phyloP scores from a whole-genome alignment of 2,113 vertebrate genomes.

The Solenodon paradoxus region DNA sequence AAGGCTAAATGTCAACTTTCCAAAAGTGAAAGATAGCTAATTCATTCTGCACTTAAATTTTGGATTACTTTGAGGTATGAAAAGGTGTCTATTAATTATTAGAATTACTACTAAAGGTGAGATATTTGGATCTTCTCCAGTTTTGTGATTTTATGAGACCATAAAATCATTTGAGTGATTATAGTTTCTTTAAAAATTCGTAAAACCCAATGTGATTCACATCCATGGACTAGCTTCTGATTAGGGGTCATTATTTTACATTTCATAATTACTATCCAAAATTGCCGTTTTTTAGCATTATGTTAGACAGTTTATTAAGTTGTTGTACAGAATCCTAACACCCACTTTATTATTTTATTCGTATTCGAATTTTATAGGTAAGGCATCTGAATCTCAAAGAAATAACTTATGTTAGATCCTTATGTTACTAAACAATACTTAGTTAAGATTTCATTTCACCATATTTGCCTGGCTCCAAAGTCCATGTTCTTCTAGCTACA shows the following conservation, averaged over 20 bases:
- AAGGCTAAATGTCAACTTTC: conserved; percentile 31
- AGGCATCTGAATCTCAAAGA: neutral
- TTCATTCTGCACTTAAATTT: conserved; percentile 10
- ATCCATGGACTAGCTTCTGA: neutral
- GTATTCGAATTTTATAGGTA: neutral
- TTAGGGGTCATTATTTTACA: neutral
- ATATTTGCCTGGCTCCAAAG: neutral
- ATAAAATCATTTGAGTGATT: conserved; percentile 32
- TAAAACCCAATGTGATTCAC: neutral
- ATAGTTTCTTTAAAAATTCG: conserved; percentile 3
- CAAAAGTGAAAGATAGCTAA: conserved; percentile 23
- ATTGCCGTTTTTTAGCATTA: neutral
- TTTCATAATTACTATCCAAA: neutral
- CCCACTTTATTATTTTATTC: neutral
- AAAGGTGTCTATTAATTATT: conserved; percentile 32
- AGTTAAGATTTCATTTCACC: neutral
- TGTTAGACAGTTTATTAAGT: neutral
- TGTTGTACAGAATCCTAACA: neutral
- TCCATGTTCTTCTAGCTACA: neutral
- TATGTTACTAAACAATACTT: neutral
- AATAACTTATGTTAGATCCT: neutral
- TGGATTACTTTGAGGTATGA: conserved; percentile 8
- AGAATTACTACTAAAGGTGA: conserved; percentile 40
- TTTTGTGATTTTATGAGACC: neutral
- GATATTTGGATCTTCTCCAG: neutral